Evolutionary conservation across 2,888 invertebrate genomes (phyloP).

Genomic region (Aphrophora alni): DNA sequence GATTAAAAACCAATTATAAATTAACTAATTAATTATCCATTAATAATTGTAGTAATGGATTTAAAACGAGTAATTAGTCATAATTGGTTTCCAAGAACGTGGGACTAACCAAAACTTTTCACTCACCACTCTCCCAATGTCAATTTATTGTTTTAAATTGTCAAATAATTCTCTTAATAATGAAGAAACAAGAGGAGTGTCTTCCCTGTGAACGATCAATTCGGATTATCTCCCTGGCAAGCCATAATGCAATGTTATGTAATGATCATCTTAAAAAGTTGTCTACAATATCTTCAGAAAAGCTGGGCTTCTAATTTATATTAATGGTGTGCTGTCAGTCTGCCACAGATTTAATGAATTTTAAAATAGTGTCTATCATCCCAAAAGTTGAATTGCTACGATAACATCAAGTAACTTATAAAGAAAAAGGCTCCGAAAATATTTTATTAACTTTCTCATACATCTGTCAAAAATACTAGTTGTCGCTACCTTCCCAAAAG

Average conservation of each 20-base stretch:
- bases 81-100: neutral
- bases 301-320: neutral
- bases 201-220: neutral
- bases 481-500: too few species aligned
- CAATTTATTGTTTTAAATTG: neutral
- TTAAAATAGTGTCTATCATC: too few species aligned
- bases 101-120: neutral
- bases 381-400: too few species aligned
- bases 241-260: neutral
- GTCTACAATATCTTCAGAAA: neutral
- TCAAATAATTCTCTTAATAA: neutral
- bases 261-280: neutral
- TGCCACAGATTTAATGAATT: neutral
- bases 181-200: neutral
- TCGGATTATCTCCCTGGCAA: neutral
- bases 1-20: neutral
- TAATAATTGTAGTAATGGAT: neutral
- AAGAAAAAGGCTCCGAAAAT: too few species aligned
- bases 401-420: too few species aligned
- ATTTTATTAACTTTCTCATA: too few species aligned
- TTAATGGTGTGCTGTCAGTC: neutral
- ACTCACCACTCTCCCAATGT: neutral
- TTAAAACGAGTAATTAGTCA: neutral
- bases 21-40: neutral
- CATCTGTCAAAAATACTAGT: too few species aligned